These are phyloP conservation scores for Drosophila kepulauana DNA, from an alignment of 1,140 invertebrate genomes.

Conservation along the genomic window DNA sequence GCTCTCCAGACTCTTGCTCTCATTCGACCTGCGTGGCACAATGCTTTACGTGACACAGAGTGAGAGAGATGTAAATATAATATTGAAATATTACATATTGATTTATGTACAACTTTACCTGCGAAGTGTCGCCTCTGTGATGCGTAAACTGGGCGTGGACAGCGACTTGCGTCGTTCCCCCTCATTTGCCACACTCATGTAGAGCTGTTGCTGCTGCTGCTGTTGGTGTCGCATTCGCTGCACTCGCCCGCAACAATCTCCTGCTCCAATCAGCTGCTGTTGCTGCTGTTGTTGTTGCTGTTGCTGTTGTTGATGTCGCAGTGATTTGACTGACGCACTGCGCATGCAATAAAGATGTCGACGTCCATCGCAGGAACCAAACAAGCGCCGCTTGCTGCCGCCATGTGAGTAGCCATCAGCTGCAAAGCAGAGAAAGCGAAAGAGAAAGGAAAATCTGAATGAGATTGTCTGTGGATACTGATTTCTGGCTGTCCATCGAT, in stretches of 20 bases:
- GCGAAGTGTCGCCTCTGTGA: constrained; percentile 69
- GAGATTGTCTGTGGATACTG: neutral
- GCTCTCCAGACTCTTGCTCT: constrained; percentile 85
- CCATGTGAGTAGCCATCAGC: constrained; percentile 59
- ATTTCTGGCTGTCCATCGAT: too few species aligned
- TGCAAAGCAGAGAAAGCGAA: neutral
- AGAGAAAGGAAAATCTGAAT: neutral
- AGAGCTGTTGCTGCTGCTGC: constrained; percentile 30
- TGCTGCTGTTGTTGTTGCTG: constrained; percentile 47
- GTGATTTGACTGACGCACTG: constrained; percentile 67
- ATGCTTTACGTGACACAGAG: too few species aligned
- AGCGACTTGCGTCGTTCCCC: constrained; percentile 66
- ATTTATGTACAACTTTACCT: constrained; percentile 50
- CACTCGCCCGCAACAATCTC: constrained; percentile 57
- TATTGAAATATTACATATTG: too few species aligned
- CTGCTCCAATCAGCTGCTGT: constrained; percentile 34
- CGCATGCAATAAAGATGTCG: constrained; percentile 78
- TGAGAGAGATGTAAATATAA: too few species aligned
- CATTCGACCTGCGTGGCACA: constrained; percentile 77
- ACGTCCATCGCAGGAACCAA: constrained; percentile 66
- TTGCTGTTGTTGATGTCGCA: constrained; percentile 59
- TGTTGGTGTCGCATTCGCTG: constrained; percentile 58
- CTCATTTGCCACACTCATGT: constrained; percentile 32
- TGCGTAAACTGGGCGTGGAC: constrained; percentile 73
- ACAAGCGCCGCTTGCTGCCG: constrained; percentile 59